phyloP scores from a whole-genome alignment of 2,888 invertebrate genomes.

The Timandra comae region DNA sequence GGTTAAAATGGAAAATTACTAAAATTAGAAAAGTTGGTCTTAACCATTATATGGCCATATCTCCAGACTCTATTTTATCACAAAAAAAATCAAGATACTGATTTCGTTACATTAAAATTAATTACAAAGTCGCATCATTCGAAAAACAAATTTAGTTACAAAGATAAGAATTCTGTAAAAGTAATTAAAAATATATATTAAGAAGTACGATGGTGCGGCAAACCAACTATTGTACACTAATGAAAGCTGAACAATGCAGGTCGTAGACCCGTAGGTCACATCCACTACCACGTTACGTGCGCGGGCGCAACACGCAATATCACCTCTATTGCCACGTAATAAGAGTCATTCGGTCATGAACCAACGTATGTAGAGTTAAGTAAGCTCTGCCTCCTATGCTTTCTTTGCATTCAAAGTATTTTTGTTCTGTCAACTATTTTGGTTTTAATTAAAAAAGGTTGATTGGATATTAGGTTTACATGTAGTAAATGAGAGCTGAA shows the following conservation, averaged over 20 bases:
- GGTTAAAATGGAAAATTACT: no score
- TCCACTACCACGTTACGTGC: conserved; percentile 40
- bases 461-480: conserved; percentile 8
- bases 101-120: no score
- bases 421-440: conserved; percentile 11
- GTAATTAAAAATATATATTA: conserved; percentile 17
- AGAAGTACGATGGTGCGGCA: conserved; percentile 28
- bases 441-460: conserved; percentile 9
- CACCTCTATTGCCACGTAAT: conserved; percentile 23
- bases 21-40: no score
- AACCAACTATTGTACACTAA: conserved; percentile 55
- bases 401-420: conserved; percentile 21
- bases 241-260: conserved; percentile 67
- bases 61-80: no score
- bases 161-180: no score
- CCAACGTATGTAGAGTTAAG: no score
- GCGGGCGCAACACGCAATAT: conserved; percentile 24
- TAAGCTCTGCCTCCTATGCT: conserved; percentile 18
- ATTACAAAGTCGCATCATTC: no score
- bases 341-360: conserved; percentile 16
- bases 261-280: conserved; percentile 66
- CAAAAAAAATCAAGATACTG: no score
- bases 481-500: conserved; percentile 2
- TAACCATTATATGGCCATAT: no score
- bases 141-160: no score